Evolutionary conservation across 2,797 vertebrate genomes (phyloP).

Genomic region (Amazona finschi): DNA sequence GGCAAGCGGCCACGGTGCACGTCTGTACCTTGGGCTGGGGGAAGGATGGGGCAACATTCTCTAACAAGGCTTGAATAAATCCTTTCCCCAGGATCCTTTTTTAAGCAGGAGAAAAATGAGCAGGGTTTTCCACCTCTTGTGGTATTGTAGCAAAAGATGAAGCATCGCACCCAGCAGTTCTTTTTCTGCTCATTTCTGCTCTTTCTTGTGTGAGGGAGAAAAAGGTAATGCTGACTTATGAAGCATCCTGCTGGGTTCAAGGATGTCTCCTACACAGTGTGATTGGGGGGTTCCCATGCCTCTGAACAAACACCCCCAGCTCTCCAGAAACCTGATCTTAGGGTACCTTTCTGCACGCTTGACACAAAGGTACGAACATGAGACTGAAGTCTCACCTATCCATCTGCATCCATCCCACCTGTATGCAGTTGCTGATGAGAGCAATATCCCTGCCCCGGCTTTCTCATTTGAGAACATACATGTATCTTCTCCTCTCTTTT

Average conservation of each 20-base stretch:
- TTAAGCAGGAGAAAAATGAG: background rate
- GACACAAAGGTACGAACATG: background rate
- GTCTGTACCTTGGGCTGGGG: background rate
- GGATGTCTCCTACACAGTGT: background rate
- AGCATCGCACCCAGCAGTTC: background rate
- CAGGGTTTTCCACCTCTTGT: background rate
- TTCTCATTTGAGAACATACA: background rate
- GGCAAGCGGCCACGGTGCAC: rapidly evolving
- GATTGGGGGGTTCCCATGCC: background rate
- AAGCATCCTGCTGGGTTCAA: background rate
- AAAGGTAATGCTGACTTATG: background rate
- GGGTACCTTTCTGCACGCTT: background rate
- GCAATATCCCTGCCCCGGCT: background rate
- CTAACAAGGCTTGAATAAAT: background rate
- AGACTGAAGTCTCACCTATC: background rate
- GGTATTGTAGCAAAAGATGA: background rate
- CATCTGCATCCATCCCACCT: rapidly evolving
- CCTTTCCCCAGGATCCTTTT: background rate
- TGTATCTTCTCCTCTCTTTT: background rate
- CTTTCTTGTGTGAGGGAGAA: background rate
- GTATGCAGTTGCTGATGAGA: rapidly evolving
- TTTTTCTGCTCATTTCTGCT: conserved; percentile 10
- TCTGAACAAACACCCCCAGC: background rate
- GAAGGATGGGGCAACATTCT: background rate
- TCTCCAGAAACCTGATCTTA: background rate